Evolutionary conservation across 2,888 invertebrate genomes (phyloP).

Genomic region (Platycheirus albimanus): DNA sequence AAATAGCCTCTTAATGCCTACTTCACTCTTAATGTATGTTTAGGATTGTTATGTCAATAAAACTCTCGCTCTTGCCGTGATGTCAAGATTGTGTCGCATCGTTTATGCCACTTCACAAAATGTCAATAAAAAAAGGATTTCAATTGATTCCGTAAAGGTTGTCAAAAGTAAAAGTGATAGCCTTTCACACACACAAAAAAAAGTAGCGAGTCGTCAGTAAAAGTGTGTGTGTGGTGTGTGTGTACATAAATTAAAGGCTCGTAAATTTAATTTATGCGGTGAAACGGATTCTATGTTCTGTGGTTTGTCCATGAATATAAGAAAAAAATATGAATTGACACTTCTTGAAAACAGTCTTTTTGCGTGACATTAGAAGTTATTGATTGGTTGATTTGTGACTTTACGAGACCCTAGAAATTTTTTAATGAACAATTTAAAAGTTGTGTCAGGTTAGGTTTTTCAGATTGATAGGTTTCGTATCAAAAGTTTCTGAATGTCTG

Average conservation of each 20-base stretch:
- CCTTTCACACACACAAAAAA: neutral
- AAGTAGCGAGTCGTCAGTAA: neutral
- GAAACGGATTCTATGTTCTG: no score
- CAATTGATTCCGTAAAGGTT: conserved; percentile 26
- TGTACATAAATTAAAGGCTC: conserved; percentile 31
- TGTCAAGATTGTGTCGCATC: conserved; percentile 6
- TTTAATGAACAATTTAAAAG: no score
- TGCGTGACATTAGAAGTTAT: no score
- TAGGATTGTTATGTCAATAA: conserved; percentile 22
- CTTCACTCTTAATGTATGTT: conserved; percentile 7
- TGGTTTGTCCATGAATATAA: no score
- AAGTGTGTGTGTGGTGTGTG: neutral
- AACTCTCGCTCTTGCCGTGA: neutral
- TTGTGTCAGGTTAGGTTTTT: no score
- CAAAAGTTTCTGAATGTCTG: no score
- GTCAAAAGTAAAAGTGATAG: conserved; percentile 30
- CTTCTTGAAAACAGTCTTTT: no score
- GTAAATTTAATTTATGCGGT: conserved; percentile 63
- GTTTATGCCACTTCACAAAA: conserved; percentile 26
- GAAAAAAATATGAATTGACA: no score
- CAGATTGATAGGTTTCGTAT: no score
- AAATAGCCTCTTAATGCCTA: neutral
- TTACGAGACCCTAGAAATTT: no score
- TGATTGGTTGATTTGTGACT: no score
- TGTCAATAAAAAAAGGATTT: conserved; percentile 35